phyloP scores from a whole-genome alignment of 2,888 invertebrate genomes.

The Xestoiulus laeticollis region DNA sequence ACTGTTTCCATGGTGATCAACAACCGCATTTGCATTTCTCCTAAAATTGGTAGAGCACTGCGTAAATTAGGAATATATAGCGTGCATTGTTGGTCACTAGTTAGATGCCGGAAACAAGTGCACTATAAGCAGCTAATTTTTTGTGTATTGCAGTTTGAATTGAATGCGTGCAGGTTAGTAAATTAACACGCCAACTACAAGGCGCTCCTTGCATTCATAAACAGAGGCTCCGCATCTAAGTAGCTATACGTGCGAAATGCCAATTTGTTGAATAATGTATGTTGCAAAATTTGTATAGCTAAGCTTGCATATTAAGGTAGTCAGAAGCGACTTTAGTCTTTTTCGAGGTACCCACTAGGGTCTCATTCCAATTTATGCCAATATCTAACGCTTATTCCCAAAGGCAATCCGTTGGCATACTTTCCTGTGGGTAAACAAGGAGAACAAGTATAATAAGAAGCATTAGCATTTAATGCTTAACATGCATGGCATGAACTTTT shows the following conservation, averaged over 20 bases:
- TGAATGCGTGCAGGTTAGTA: neutral
- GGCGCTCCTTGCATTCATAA: neutral
- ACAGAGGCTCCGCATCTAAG: neutral
- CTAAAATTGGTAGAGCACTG: too few relatives aligned
- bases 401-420: conserved; percentile 44
- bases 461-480: conserved; percentile 46
- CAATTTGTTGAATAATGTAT: conserved; percentile 30
- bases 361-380: conserved; percentile 48
- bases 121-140: neutral
- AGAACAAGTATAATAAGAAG: conserved; percentile 47
- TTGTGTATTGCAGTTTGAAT: neutral
- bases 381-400: conserved; percentile 42
- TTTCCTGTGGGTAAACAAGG: conserved; percentile 40
- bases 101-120: neutral
- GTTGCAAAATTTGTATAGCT: neutral
- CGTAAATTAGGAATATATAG: too few relatives aligned
- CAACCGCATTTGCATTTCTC: too few relatives aligned
- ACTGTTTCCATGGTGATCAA: too few relatives aligned
- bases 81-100: neutral
- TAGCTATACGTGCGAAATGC: conserved; percentile 38
- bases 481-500: conserved; percentile 45
- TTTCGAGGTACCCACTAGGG: conserved; percentile 38
- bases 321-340: conserved; percentile 28
- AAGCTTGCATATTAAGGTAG: conserved; percentile 17
- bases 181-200: conserved; percentile 18